phyloP scores from a whole-genome alignment of 2,797 vertebrate species.

The Gadopsis marmoratus region DNA sequence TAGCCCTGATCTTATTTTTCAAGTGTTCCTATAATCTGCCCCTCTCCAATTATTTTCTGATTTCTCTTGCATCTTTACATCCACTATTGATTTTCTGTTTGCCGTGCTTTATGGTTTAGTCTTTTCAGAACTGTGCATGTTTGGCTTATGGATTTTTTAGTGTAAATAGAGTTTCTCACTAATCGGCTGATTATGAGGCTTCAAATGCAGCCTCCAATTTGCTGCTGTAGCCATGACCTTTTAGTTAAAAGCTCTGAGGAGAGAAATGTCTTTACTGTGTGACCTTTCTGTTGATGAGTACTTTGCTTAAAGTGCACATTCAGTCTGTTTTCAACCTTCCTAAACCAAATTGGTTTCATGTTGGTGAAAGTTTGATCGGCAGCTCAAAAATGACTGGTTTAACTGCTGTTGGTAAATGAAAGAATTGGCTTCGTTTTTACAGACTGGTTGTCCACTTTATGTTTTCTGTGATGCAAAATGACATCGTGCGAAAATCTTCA shows the following conservation, averaged over 20 bases:
- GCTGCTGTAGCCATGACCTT: conserved; percentile 24
- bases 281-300: conserved; percentile 51
- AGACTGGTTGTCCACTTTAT: conserved; percentile 65
- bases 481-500: conserved; percentile 57
- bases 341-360: conserved; percentile 6
- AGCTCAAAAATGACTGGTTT: neutral
- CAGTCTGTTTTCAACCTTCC: conserved; percentile 47
- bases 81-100: conserved; percentile 2
- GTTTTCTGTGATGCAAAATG: conserved; percentile 51
- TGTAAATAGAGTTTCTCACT: conserved; percentile 26
- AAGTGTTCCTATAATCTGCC: neutral
- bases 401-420: conserved; percentile 1
- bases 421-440: conserved; percentile 16
- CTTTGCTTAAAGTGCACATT: conserved; percentile 63
- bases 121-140: conserved; percentile 36
- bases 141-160: conserved; percentile 15
- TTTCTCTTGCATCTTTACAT: conserved; percentile 1
- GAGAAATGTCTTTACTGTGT: conserved; percentile 37
- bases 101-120: neutral
- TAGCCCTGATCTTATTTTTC: neutral
- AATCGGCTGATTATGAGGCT: conserved; percentile 23
- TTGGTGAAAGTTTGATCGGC: conserved; percentile 19
- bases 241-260: conserved; percentile 37
- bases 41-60: neutral
- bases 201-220: conserved; percentile 28